A percentile compares a stretch with the other conserved stretches of the same genome.
phyloP scores from a whole-genome alignment of 1,140 invertebrate genomes.

The Harlomillsia oculata region DNA sequence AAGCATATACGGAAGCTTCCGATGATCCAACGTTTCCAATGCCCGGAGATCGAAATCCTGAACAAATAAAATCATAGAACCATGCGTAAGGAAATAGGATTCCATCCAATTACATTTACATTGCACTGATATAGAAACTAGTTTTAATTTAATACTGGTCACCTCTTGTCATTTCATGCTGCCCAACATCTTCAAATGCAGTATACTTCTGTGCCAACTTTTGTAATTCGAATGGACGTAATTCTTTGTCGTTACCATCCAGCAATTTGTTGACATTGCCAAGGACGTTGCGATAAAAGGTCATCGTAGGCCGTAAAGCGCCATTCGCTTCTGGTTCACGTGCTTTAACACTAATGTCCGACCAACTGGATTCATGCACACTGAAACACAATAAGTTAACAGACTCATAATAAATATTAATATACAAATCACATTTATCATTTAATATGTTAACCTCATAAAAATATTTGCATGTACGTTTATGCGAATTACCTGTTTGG shows the following conservation, averaged over 20 bases:
- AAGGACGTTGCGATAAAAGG: slow-evolving; percentile 29
- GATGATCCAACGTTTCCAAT: slow-evolving; percentile 12
- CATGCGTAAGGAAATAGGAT: not conserved
- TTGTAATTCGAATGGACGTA: too few relatives aligned
- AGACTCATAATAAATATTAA: not conserved
- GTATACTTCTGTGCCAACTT: not conserved
- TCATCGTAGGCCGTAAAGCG: slow-evolving; percentile 21
- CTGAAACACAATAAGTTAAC: slow-evolving; percentile 15
- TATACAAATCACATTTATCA: not conserved
- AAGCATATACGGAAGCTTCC: slow-evolving; percentile 33
- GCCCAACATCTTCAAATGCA: not conserved
- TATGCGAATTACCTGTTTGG: not conserved
- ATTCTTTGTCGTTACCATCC: slow-evolving; percentile 2
- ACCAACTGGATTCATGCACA: slow-evolving; percentile 15
- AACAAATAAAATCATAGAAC: not conserved
- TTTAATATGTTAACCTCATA: not conserved
- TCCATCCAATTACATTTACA: not conserved
- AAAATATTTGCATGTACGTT: not conserved
- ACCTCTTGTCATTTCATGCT: not conserved
- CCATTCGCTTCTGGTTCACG: not conserved
- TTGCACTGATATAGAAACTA: not conserved
- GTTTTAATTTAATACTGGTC: not conserved
- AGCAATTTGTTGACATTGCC: slow-evolving; percentile 28
- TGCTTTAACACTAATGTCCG: slow-evolving; percentile 15
- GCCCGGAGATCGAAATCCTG: not conserved